Evolutionary conservation across 2,113 vertebrate species (phyloP), one percentile per base, ranked within the genome.

Genomic region (Hippocampus comes): DNA sequence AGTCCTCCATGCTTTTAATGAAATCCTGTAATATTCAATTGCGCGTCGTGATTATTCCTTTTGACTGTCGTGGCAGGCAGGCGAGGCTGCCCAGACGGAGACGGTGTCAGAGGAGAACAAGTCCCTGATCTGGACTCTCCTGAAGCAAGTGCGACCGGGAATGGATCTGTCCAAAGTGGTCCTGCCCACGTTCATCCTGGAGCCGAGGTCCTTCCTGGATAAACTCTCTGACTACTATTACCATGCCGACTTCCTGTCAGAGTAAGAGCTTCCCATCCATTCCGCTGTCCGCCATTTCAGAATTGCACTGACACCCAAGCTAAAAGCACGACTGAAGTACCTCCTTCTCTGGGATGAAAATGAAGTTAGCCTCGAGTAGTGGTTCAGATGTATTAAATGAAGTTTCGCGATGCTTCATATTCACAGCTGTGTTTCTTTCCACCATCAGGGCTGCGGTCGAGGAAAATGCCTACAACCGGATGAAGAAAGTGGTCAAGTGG

Each of bases 141-240:
- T 99, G 86, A 99, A 99, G 86, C 97, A 99, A 89, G 96, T 99
- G 8, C 94, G 97, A 0, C 97, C 97, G 0, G 97, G 97, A 72
- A 99, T 99, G 97, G 97, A 99, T 74, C 92, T 99, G 61, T 99
- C 97, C 80, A 98, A 98, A 86, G 97, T 99, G 78, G 97, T 99
- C 38, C 89, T 99, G 73, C 97, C 97, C 76, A 99, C 97, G 0
- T 99, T 99, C 89, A 98, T 99, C 86, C 92, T 99, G 90, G 97
- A 99, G 82, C 97, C 96, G 2, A 92, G 96, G 61, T 98, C 96
- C 76, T 99, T 99, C 85, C 88, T 99, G 87, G 97, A 99, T 89
- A 99, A 99, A 86, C 94, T 99, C 14, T 99, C 97, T 14, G 97
- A 99, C 90, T 99, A 99, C 86, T 99, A 99, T 88, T 99, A 95